Evolutionary conservation across 1,140 invertebrate species (phyloP).

Genomic region (Odontomachus brunneus): DNA sequence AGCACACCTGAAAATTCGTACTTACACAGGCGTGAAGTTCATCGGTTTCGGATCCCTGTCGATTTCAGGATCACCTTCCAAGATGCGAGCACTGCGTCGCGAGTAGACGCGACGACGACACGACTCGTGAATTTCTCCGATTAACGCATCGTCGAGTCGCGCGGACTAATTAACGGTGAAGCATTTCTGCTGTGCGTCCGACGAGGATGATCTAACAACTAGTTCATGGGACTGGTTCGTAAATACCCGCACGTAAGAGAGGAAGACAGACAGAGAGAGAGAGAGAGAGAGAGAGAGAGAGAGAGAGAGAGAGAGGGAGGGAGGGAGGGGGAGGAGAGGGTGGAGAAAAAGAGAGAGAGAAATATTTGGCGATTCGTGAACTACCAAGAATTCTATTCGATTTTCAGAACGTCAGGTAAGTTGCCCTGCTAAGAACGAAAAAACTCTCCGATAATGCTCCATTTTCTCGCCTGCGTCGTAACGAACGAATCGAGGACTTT

Average conservation of each 20-base stretch:
- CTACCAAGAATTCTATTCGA: not conserved
- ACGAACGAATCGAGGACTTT: conserved; percentile 68
- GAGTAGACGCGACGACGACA: conserved; percentile 12
- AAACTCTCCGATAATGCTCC: conserved; percentile 60
- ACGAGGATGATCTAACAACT: conserved; percentile 57
- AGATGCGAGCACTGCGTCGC: conserved; percentile 13
- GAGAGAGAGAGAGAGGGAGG: no score
- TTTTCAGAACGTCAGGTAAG: not conserved
- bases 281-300: no score
- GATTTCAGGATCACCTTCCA: not conserved
- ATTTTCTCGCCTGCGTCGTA: conserved; percentile 66
- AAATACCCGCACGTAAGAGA: no score
- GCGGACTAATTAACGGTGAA: conserved; percentile 65
- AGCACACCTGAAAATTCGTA: no score
- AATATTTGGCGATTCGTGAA: not conserved
- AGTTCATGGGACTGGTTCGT: conserved; percentile 24
- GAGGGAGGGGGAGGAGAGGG: no score
- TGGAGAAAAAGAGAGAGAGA: no score
- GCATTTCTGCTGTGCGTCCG: conserved; percentile 44
- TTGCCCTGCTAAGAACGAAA: conserved; percentile 14
- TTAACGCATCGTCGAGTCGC: conserved; percentile 55
- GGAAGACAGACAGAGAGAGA: no score
- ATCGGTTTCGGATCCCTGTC: conserved; percentile 14
- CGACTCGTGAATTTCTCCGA: conserved; percentile 68
- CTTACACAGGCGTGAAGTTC: no score